Conservation (phyloP, 1,140 invertebrate genomes). For the Drosophila triauraria region DNA sequence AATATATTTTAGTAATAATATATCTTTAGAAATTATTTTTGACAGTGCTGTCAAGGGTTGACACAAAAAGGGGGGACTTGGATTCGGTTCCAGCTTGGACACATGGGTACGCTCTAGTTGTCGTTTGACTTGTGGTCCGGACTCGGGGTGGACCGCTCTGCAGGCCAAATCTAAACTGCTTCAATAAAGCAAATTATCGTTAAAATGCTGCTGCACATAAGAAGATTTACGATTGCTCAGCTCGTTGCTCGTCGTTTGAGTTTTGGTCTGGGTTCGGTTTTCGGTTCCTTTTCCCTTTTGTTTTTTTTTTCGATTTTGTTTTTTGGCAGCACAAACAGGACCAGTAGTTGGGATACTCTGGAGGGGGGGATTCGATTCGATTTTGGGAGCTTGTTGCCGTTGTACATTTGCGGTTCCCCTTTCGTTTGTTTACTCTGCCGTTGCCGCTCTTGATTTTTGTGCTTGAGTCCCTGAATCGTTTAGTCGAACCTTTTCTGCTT, state of each 20-base stretch:
- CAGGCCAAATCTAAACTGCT: slow-evolving; percentile 80
- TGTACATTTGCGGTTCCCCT: slow-evolving; percentile 69
- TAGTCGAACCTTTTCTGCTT: slow-evolving; percentile 66
- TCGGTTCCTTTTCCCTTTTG: slow-evolving; percentile 5
- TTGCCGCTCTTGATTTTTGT: slow-evolving; percentile 68
- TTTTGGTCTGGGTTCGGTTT: slow-evolving; percentile 32
- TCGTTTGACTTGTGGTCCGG: slow-evolving; percentile 69
- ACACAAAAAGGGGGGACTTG: neutral
- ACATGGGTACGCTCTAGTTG: slow-evolving; percentile 63
- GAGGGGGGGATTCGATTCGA: slow-evolving; percentile 34
- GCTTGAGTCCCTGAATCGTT: slow-evolving; percentile 60
- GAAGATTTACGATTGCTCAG: slow-evolving; percentile 83
- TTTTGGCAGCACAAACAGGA: slow-evolving; percentile 25
- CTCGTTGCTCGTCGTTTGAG: slow-evolving; percentile 62
- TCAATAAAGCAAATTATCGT: slow-evolving; percentile 84
- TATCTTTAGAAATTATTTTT: neutral
- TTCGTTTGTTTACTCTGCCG: slow-evolving; percentile 64
- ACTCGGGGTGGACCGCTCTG: slow-evolving; percentile 47
- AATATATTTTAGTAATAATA: neutral
- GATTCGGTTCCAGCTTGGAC: slow-evolving; percentile 22
- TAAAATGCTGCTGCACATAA: slow-evolving; percentile 84
- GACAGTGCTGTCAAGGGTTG: neutral
- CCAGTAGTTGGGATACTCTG: slow-evolving; percentile 16
- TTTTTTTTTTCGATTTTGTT: slow-evolving; percentile 4
- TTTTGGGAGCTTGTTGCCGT: slow-evolving; percentile 48